Percentiles rank a stretch among this genome's conserved stretches.
These are phyloP conservation scores for Yponomeuta sedellus DNA, from an alignment of 2,888 invertebrate genomes.

Conservation along the genomic window DNA sequence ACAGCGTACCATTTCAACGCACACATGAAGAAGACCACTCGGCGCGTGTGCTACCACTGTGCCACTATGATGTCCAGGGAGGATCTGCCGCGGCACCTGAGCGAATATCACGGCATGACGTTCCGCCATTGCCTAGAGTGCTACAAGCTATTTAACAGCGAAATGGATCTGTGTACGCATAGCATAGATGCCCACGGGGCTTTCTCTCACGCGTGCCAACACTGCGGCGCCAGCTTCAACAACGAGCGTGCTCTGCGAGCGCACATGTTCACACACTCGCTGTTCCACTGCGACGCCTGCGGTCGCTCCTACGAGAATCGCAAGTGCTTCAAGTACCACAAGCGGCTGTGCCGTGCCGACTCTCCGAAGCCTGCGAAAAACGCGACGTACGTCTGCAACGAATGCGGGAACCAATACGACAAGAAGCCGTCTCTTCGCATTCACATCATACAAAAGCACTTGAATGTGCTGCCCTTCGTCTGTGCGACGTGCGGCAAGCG, in stretches of 20 bases:
- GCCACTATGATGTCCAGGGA: slow-evolving; percentile 36
- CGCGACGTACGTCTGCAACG: slow-evolving; percentile 41
- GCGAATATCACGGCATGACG: slow-evolving; percentile 29
- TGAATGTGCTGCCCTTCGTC: slow-evolving; percentile 48
- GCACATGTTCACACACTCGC: slow-evolving; percentile 46
- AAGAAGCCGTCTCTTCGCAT: slow-evolving; percentile 54
- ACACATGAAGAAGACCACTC: slow-evolving; percentile 44
- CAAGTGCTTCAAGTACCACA: slow-evolving; percentile 50
- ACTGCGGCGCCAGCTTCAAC: slow-evolving; percentile 43
- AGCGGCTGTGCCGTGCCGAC: slow-evolving; percentile 34
- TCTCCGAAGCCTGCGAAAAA: slow-evolving; percentile 16
- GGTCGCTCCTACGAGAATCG: slow-evolving; percentile 47
- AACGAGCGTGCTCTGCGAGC: slow-evolving; percentile 46
- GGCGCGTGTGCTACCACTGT: slow-evolving; percentile 43
- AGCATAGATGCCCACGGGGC: slow-evolving; percentile 30
- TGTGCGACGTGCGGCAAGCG: slow-evolving; percentile 57
- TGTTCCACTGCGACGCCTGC: slow-evolving; percentile 49
- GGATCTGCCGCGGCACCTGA: slow-evolving; percentile 40
- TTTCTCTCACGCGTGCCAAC: slow-evolving; percentile 32
- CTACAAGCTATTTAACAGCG: slow-evolving; percentile 36
- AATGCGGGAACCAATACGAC: slow-evolving; percentile 49
- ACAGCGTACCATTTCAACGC: slow-evolving; percentile 36
- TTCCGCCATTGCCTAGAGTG: slow-evolving; percentile 39
- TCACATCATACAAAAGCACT: slow-evolving; percentile 59
- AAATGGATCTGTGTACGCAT: slow-evolving; percentile 30